phyloP scores from a whole-genome alignment of 35 echinoderm and acorn worm species.

The Anneissia japonica region DNA sequence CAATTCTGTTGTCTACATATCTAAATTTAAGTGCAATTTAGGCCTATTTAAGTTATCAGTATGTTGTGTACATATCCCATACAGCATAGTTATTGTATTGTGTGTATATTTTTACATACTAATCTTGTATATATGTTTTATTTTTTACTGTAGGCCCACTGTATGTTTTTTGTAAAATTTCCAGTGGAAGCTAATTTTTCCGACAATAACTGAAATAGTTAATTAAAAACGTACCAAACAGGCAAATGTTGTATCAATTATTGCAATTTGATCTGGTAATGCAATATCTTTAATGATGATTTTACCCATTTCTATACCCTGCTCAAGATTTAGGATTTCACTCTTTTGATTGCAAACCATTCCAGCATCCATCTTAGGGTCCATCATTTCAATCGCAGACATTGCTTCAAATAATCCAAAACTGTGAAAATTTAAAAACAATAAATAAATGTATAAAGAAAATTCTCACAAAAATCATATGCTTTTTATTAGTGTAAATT shows the following conservation, averaged over 20 bases:
- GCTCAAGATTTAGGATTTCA: conserved; percentile 79
- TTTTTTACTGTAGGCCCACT: too few relatives aligned
- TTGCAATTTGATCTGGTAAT: conserved; percentile 69
- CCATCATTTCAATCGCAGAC: conserved; percentile 99
- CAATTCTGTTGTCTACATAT: too few relatives aligned
- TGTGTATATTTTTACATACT: too few relatives aligned
- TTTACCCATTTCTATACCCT: conserved; percentile 63
- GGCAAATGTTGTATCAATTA: conserved; percentile 83
- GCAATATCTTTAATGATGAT: conserved; percentile 67
- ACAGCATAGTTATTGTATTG: too few relatives aligned
- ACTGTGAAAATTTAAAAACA: conserved; percentile 33
- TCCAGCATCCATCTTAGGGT: conserved; percentile 98
- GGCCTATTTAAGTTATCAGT: too few relatives aligned
- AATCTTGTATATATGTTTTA: too few relatives aligned
- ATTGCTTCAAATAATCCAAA: conserved; percentile 99
- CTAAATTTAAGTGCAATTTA: too few relatives aligned
- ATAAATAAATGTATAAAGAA: not conserved
- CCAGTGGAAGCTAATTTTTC: too few relatives aligned
- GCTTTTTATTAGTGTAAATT: too few relatives aligned
- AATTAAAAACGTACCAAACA: conserved; percentile 64
- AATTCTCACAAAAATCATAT: not conserved
- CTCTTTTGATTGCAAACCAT: conserved; percentile 88
- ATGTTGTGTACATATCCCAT: too few relatives aligned
- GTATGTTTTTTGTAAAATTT: too few relatives aligned
- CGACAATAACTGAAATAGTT: too few relatives aligned